Evolutionary conservation across 2,888 invertebrate species (phyloP), one percentile per base, ranked within the genome.

Genomic region (Dysmachus trigonus): DNA sequence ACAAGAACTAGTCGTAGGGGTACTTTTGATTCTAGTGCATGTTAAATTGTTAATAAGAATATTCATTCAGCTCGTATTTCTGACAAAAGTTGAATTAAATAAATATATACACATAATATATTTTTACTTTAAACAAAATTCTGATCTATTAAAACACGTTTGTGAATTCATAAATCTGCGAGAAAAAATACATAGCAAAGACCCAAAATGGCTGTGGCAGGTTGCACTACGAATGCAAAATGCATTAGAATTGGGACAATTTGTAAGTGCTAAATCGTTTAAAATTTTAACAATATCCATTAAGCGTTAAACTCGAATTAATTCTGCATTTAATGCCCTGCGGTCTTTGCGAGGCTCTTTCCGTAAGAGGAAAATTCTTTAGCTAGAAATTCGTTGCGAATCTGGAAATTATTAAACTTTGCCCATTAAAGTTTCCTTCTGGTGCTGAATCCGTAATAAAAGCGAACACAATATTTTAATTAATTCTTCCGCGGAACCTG

Each of bases 401-500:
- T 27, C 27, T 76, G 18, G 22, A 35, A 38, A 38, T 76, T 76
- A 53, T 81, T 53, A 81, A 81, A 81, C 53, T 81, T 81, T 81
- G 18, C 53, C 33, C 62, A 81, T 81, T 81, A 81, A 81, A 81
- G 22, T 81, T 81, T 81, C n/a, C 53, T 77, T 77, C 77, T 33
- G 53, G 13, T 31, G 81, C 81, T 53, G 31, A 51, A 81, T 31
- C 33, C 53, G 13, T 53, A 53, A 62, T 47, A 81, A 51, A 53
- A 22, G 81, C 31, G 33, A 53, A 22, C 81, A 62, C 53, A 81
- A 81, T 81, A 81, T 81, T 81, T 81, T 81, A 81, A 81, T 81
- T 81, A 81, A 81, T 81, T 81, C 81, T 81, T 81, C 22, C 79
- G 38, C 22, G 27, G 27, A 53, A 53, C 18, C 18, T 33, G 22